Conservation (phyloP, 2,797 vertebrate genomes). For the Diplodus puntazzo region DNA sequence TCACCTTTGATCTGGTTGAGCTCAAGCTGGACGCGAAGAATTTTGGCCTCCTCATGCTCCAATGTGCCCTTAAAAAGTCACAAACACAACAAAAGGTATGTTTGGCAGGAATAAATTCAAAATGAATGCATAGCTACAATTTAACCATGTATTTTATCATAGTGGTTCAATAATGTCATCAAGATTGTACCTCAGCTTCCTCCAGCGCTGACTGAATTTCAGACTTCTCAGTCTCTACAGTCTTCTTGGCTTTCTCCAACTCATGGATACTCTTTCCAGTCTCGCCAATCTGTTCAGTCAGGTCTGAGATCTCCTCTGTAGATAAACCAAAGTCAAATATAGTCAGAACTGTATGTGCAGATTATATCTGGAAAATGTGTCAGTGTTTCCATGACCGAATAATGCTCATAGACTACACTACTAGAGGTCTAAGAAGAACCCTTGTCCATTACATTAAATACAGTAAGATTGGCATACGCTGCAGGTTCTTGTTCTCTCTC, state of each 20-base stretch:
- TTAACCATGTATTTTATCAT: too few relatives aligned
- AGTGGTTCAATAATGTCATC: not conserved
- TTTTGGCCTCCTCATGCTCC: slow-evolving; percentile 92
- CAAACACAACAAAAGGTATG: too few relatives aligned
- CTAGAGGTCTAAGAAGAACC: too few relatives aligned
- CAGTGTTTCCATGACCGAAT: not conserved
- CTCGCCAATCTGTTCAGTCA: slow-evolving; percentile 90
- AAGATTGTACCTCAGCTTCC: slow-evolving; percentile 88
- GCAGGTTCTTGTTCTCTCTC: slow-evolving; percentile 91
- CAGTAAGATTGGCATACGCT: slow-evolving; percentile 54
- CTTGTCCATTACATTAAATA: too few relatives aligned
- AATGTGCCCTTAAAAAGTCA: slow-evolving; percentile 83
- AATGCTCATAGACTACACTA: too few relatives aligned
- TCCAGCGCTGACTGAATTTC: slow-evolving; percentile 90
- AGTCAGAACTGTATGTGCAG: too few relatives aligned
- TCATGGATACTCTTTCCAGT: slow-evolving; percentile 90
- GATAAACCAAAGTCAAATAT: not conserved
- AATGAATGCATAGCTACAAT: too few relatives aligned
- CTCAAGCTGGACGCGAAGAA: slow-evolving; percentile 89
- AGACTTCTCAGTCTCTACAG: slow-evolving; percentile 87
- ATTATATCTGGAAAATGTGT: not conserved
- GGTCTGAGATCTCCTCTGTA: slow-evolving; percentile 90
- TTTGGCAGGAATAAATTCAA: too few relatives aligned
- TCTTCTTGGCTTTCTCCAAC: slow-evolving; percentile 90
- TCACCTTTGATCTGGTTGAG: slow-evolving; percentile 91